A percentile compares a stretch with the other conserved stretches of the same genome.
Conservation (phyloP, 2,113 vertebrate genomes). For the Galbula dea region DNA sequence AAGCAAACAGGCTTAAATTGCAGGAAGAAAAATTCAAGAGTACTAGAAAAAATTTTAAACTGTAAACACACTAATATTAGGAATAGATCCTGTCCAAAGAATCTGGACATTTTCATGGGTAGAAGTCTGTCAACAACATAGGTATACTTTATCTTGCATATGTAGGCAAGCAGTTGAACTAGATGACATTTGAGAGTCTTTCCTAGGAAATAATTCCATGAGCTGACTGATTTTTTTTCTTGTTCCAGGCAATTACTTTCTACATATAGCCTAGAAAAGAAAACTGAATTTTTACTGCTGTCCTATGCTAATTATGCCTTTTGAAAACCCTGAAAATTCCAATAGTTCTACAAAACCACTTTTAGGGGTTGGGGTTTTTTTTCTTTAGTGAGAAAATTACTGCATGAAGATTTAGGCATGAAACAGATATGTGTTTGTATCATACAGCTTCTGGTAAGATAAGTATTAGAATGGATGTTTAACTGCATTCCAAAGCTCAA, state of each 20-base stretch:
- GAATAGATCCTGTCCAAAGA: neutral
- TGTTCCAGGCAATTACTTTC: neutral
- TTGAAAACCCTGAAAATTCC: neutral
- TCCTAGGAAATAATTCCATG: neutral
- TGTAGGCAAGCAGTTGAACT: neutral
- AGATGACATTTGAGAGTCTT: neutral
- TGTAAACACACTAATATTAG: neutral
- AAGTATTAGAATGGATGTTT: neutral
- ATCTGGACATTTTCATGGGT: neutral
- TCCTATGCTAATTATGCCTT: neutral
- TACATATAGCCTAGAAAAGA: neutral
- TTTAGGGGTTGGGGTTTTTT: neutral
- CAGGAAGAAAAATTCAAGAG: neutral
- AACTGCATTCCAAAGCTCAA: neutral
- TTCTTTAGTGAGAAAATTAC: neutral
- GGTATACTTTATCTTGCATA: neutral
- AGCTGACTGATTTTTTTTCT: neutral
- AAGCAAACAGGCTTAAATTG: neutral
- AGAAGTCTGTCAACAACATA: neutral
- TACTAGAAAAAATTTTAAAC: neutral
- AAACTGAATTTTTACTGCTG: neutral
- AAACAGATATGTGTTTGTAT: neutral
- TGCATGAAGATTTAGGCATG: neutral
- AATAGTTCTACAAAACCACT: neutral
- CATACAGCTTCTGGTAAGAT: neutral